These are phyloP conservation scores for Pangasius mekongensis DNA, from an alignment of 2,797 vertebrate species.

Conservation along the genomic window DNA sequence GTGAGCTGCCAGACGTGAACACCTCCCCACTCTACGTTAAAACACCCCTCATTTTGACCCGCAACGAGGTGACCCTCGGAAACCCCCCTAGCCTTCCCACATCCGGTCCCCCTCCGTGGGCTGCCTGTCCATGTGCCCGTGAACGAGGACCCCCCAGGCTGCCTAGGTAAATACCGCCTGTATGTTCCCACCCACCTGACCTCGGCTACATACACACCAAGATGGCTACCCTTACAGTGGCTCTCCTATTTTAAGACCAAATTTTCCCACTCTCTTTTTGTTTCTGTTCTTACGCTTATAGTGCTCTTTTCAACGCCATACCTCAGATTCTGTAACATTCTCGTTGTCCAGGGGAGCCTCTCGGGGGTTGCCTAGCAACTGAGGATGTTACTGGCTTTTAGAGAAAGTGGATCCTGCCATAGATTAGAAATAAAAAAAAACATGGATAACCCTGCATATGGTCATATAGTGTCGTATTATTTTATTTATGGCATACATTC, in stretches of 20 bases:
- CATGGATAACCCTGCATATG: conserved; percentile 60
- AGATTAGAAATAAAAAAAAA: conserved; percentile 57
- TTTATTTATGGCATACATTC: conserved; percentile 62
- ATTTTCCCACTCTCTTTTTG: conserved; percentile 59
- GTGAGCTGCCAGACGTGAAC: conserved; percentile 75
- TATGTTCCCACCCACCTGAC: conserved; percentile 57
- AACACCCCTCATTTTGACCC: conserved; percentile 80
- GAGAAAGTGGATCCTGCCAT: conserved; percentile 62
- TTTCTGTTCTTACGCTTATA: conserved; percentile 44
- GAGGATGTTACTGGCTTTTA: conserved; percentile 72
- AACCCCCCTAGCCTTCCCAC: conserved; percentile 81
- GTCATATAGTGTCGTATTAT: conserved; percentile 57
- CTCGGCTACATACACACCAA: conserved; percentile 51
- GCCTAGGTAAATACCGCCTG: conserved; percentile 86
- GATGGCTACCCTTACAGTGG: conserved; percentile 52
- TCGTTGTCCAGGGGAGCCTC: conserved; percentile 68
- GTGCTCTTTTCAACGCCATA: conserved; percentile 64
- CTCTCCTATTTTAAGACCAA: conserved; percentile 65
- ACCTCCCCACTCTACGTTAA: conserved; percentile 82
- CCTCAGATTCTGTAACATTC: conserved; percentile 73
- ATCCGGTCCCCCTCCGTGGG: conserved; percentile 77
- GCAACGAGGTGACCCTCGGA: conserved; percentile 78
- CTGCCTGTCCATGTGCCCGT: conserved; percentile 83
- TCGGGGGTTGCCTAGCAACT: conserved; percentile 74
- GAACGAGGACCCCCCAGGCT: conserved; percentile 88